Base-by-base conservation (phyloP, 1,140 invertebrate species). In the Drosophila santomea region DNA sequence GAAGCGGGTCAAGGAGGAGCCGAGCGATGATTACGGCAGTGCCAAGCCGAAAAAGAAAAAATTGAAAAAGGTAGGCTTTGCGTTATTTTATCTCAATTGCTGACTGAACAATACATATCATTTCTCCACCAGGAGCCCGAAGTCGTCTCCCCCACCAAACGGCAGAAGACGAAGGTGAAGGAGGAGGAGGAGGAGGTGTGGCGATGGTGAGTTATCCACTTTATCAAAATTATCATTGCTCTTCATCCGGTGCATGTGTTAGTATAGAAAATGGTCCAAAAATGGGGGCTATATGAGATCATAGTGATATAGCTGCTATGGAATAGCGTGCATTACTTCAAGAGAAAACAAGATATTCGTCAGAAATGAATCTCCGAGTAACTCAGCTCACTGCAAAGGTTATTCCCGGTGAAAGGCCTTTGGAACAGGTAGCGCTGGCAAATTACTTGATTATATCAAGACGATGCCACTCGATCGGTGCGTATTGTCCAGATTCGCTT, bases 141-240 rank as follows among this genome's bases (percentile, higher is more conserved):
- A 58, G 78, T 86, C 38, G 90, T 84, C 56, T 91, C 93, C 76
- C 94, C 94, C 51, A 94, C 93, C 41, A 96, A 95, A 74, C 91
- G 94, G 67, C 97, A 96, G 89, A 97, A 97, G 88, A 96, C 97
- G 89, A 88, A 97, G 88, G 96, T 97, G 89, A 88, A 91, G 67
- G 95, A 96, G 74, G 96, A 97, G 83, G 95, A 96, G 80, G 94
- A 94, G 85, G 96, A 98, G 93, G 97, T 98, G 68, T 99, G 98
- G 97, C 97, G 97, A 95, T 99, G 97, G 97, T 97, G 94, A 94
- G 58, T 20, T 44, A 0, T 3, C 17, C 2, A 2, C 17, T 15
- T 44, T 44, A 44, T 4, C 7, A 44, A 20, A 7, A 32, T 8
- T 32, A 41, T 41, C 23, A 25, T 4, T 25, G 23, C 23, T 4